A percentile compares a stretch with the other conserved stretches of the same genome.
These are phyloP conservation scores for Vultur gryphus DNA, from an alignment of 2,797 vertebrate species.

Conservation along the genomic window DNA sequence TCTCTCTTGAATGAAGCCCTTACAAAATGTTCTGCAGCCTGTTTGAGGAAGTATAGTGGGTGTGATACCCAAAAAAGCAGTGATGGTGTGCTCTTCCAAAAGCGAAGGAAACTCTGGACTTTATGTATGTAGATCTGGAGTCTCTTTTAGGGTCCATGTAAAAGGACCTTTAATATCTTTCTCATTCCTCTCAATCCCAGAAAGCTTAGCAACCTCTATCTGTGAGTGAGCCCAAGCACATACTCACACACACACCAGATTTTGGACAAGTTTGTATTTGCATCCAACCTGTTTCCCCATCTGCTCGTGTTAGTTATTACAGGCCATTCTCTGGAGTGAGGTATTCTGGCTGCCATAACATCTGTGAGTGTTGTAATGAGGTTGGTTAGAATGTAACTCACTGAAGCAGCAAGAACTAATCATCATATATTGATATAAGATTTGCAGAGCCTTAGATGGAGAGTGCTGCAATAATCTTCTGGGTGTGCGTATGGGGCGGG, in stretches of 20 bases:
- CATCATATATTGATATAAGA: neutral
- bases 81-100: neutral
- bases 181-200: neutral
- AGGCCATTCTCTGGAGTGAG: conserved; percentile 35
- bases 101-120: neutral
- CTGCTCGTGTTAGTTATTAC: conserved; percentile 35
- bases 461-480: conserved; percentile 33
- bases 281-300: conserved; percentile 43
- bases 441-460: neutral
- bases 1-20: neutral
- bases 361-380: conserved; percentile 33
- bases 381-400: conserved; percentile 36
- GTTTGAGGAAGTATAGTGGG: neutral
- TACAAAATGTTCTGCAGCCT: neutral
- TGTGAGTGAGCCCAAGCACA: neutral
- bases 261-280: conserved; percentile 10
- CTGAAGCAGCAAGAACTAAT: conserved; percentile 44
- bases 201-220: neutral
- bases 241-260: neutral
- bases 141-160: neutral
- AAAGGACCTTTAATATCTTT: neutral
- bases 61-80: neutral
- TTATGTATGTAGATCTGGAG: neutral
- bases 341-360: conserved; percentile 1
- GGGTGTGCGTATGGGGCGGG: neutral